Conservation (phyloP, 37 sponge, comb jelly and placozoan genomes). For the Amphimedon queenslandica region DNA sequence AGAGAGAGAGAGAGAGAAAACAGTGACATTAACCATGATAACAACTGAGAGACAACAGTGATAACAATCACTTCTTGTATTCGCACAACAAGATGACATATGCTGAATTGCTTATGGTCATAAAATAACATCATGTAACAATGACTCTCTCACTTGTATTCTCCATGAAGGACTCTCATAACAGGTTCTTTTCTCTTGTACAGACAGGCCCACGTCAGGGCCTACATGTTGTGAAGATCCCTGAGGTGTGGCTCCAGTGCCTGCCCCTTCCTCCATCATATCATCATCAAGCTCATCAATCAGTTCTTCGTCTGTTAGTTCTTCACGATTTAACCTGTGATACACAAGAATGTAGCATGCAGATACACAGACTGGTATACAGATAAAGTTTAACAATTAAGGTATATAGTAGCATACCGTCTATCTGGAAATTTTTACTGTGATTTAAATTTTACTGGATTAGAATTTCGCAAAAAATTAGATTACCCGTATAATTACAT, state of each 20-base stretch:
- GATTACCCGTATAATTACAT: no score
- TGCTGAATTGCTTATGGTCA: not conserved
- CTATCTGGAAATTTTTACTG: no score
- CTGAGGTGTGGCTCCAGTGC: not conserved
- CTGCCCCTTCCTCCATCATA: not conserved
- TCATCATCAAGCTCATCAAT: slow-evolving; percentile 41
- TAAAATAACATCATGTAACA: no score
- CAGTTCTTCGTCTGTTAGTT: slow-evolving; percentile 58
- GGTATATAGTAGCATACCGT: not conserved
- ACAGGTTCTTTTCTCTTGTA: slow-evolving; percentile 4
- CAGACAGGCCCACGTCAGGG: not conserved
- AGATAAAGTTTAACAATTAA: not conserved
- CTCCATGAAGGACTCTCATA: slow-evolving; percentile 59
- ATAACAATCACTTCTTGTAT: no score
- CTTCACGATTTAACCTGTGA: slow-evolving; percentile 34
- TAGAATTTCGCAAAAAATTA: no score
- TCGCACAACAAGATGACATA: no score
- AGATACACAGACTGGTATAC: not conserved
- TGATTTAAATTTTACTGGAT: no score
- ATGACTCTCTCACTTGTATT: slow-evolving; percentile 52
- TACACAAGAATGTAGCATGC: not conserved
- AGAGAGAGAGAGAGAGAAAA: not conserved
- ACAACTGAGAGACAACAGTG: no score
- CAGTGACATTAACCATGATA: not conserved
- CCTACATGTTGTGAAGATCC: not conserved